Conservation (phyloP, 2,113 vertebrate species). For the Eleginops maclovinus region DNA sequence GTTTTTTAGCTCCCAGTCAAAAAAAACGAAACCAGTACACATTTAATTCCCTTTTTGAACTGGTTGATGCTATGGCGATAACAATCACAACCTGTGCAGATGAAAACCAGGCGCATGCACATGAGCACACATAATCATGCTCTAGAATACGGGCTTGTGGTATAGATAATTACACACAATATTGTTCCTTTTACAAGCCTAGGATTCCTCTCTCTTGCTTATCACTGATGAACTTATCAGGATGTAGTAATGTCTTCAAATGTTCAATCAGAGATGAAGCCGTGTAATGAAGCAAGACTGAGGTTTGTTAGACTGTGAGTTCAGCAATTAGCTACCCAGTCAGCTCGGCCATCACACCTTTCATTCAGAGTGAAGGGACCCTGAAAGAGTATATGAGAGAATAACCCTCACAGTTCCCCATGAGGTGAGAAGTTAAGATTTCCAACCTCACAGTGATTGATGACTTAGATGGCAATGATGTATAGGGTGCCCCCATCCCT, state of each 20-base stretch:
- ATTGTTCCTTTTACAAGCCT: background rate
- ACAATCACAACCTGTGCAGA: too few species aligned
- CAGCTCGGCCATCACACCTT: conserved; percentile 30
- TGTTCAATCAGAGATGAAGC: conserved; percentile 39
- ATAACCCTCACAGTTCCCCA: conserved; percentile 38
- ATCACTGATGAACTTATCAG: background rate
- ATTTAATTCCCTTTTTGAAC: too few species aligned
- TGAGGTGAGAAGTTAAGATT: conserved; percentile 47
- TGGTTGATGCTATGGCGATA: too few species aligned
- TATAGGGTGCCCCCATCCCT: conserved; percentile 47
- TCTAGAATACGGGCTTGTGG: background rate
- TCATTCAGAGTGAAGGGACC: conserved; percentile 30
- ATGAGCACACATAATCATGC: too few species aligned
- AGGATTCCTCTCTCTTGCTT: background rate
- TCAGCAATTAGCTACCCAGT: conserved; percentile 34
- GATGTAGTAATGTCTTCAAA: conserved; percentile 20
- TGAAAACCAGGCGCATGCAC: too few species aligned
- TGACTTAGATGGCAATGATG: conserved; percentile 75
- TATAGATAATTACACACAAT: background rate
- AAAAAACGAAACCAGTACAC: too few species aligned
- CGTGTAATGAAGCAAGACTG: conserved; percentile 42
- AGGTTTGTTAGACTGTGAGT: conserved; percentile 24
- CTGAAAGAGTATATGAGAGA: conserved; percentile 45
- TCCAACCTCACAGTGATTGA: conserved; percentile 71
- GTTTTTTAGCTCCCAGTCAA: too few species aligned